Evolutionary conservation across 2,888 invertebrate species (phyloP).

Genomic region (Drepanosiphum platanoidis): DNA sequence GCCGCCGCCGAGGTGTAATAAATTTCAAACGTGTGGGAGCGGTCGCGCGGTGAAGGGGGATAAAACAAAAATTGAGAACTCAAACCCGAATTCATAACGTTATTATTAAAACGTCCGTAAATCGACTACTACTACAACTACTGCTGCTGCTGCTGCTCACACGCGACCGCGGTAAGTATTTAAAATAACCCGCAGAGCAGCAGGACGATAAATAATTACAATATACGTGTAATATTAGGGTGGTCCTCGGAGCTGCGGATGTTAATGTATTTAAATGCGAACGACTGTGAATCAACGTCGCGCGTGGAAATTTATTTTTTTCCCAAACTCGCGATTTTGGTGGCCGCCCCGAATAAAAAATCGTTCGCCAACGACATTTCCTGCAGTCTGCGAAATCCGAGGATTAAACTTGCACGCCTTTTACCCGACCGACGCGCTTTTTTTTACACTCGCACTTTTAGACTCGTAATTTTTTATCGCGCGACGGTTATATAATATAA

Average conservation of each 20-base stretch:
- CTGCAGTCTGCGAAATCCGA: too few species aligned
- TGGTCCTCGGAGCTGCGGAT: background rate
- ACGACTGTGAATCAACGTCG: too few species aligned
- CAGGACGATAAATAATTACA: background rate
- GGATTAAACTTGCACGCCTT: too few species aligned
- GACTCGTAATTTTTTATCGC: background rate
- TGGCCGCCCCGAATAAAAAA: too few species aligned
- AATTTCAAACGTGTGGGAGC: slow-evolving; percentile 2
- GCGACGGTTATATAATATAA: background rate
- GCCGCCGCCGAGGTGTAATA: slow-evolving; percentile 2
- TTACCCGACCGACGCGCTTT: too few species aligned
- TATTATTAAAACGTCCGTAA: background rate
- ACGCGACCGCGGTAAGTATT: background rate
- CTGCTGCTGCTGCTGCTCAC: background rate
- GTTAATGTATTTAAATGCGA: too few species aligned
- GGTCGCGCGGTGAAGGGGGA: background rate
- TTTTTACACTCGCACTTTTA: too few species aligned
- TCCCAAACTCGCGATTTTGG: too few species aligned
- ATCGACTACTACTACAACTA: background rate
- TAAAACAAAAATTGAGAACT: background rate
- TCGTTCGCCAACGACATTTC: too few species aligned
- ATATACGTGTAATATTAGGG: background rate
- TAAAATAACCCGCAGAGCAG: too few species aligned
- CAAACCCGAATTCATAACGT: background rate
- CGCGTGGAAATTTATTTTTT: too few species aligned